These are phyloP conservation scores for Epirrhoe alternata DNA, from an alignment of 2,888 invertebrate species.

Conservation along the genomic window DNA sequence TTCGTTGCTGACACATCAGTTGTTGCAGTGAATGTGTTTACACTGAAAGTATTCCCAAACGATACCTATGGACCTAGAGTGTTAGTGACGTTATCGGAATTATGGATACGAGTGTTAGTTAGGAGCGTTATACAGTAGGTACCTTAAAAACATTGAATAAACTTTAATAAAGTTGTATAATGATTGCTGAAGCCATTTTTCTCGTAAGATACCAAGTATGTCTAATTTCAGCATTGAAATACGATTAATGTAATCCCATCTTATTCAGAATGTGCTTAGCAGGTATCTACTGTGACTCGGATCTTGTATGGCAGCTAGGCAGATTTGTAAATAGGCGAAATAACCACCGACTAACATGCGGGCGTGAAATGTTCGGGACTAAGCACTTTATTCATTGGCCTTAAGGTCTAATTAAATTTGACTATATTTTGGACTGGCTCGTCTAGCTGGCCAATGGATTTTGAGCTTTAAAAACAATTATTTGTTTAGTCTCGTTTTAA, in stretches of 20 bases:
- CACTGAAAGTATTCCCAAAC: too few relatives aligned
- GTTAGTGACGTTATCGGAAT: not conserved
- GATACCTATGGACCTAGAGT: not conserved
- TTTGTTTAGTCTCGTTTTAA: conserved; percentile 23
- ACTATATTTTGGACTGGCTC: conserved; percentile 15
- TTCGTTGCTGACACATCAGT: too few relatives aligned
- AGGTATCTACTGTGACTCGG: conserved; percentile 53
- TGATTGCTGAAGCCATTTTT: not conserved
- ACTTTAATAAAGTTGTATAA: not conserved
- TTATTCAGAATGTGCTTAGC: not conserved
- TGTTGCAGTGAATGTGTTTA: too few relatives aligned
- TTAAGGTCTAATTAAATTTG: conserved; percentile 15
- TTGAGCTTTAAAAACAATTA: conserved; percentile 23
- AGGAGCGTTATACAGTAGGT: not conserved
- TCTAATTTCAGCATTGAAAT: not conserved
- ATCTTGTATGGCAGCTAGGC: conserved; percentile 15
- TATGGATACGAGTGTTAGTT: not conserved
- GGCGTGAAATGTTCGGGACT: conserved; percentile 28
- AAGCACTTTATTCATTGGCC: conserved; percentile 33
- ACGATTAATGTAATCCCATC: not conserved
- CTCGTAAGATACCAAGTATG: not conserved
- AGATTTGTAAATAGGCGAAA: conserved; percentile 40
- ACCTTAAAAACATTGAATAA: not conserved
- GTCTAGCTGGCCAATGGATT: conserved; percentile 24
- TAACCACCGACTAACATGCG: conserved; percentile 43